Evolutionary conservation across 2,888 invertebrate species (phyloP), one percentile per base, ranked within the genome.

Genomic region (Platypus cylindrus): DNA sequence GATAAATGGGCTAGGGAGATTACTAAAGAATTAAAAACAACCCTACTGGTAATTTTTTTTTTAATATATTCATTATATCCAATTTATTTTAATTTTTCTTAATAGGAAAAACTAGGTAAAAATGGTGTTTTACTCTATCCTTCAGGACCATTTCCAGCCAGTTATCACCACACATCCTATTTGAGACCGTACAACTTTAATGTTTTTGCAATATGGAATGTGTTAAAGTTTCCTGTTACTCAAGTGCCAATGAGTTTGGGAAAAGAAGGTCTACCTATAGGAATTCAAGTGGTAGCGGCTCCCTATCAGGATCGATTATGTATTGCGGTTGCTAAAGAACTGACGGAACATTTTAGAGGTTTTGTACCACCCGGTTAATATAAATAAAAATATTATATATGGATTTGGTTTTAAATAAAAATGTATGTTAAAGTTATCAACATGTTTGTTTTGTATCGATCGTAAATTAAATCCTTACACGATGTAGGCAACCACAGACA

Each of bases 151-250:
- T 68, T 69, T 38, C 70, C 79, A 3, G 86, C 93, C 0, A 79
- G 80, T 11, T 82, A 82, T 58, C 91, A 93, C 64, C 78, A 80
- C 58, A 74, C 82, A 35, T 70, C 81, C 13, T 68, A 82, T 43
- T 56, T 85, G 7, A 73, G 82, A 33, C 78, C 85, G 1, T 81
- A 71, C 62, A 89, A 91, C 64, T 87, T 89, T 58, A 71, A 75
- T 30, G 87, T 89, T 62, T 89, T 84, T 62, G 78, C 76, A 13
- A 65, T 93, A 34, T 82, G 90, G 62, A 94, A 91, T 62, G 80
- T 78, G 7, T 60, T 93, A 13, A 75, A 78, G 29, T 65, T 90
- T 30, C 93, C 93, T 1, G 77, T 72, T 0, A 87, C 83, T 1
- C 85, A 87, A 66, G 80, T 87, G 3, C 90, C 90, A 0, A 59